These are phyloP conservation scores for Virgularia gustaviana DNA, from an alignment of 92 coral and sea anemone species.

Conservation along the genomic window DNA sequence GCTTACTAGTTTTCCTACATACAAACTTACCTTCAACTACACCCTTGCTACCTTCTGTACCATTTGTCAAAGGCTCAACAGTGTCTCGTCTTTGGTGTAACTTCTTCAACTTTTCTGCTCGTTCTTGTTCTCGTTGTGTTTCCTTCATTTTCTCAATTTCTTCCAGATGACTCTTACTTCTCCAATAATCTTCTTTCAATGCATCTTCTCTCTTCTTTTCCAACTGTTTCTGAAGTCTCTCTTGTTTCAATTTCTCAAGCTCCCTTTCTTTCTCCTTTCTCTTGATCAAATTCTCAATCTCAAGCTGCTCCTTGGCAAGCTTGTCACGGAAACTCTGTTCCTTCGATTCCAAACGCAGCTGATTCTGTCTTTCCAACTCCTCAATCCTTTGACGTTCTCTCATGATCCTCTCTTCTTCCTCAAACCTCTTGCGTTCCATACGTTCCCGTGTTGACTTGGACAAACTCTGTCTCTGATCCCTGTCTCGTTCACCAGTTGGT, in stretches of 20 bases:
- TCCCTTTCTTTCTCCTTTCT: constrained; percentile 88
- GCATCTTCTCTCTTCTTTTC: constrained; percentile 72
- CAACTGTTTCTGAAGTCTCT: constrained; percentile 73
- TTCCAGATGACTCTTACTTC: constrained; percentile 76
- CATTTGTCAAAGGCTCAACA: not conserved
- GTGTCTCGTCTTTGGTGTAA: constrained; percentile 56
- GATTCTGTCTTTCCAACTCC: constrained; percentile 61
- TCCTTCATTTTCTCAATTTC: constrained; percentile 82
- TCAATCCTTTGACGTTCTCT: constrained; percentile 70
- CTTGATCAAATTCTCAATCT: constrained; percentile 73
- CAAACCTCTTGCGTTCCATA: constrained; percentile 76
- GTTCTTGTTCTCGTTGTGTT: constrained; percentile 66
- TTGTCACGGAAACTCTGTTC: constrained; percentile 67
- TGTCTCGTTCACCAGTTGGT: constrained; percentile 43
- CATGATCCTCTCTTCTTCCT: constrained; percentile 73
- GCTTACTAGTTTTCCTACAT: constrained; percentile 14
- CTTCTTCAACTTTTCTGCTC: constrained; percentile 47
- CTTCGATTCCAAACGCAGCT: constrained; percentile 60
- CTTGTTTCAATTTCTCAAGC: constrained; percentile 76
- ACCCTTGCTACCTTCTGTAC: not conserved
- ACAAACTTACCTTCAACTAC: not conserved
- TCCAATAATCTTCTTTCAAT: constrained; percentile 63
- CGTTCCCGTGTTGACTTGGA: constrained; percentile 97
- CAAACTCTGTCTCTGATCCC: constrained; percentile 69
- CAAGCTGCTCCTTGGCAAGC: constrained; percentile 77